Conservation (phyloP, 1,140 invertebrate genomes). For the Drosophila pseudoananassae region DNA sequence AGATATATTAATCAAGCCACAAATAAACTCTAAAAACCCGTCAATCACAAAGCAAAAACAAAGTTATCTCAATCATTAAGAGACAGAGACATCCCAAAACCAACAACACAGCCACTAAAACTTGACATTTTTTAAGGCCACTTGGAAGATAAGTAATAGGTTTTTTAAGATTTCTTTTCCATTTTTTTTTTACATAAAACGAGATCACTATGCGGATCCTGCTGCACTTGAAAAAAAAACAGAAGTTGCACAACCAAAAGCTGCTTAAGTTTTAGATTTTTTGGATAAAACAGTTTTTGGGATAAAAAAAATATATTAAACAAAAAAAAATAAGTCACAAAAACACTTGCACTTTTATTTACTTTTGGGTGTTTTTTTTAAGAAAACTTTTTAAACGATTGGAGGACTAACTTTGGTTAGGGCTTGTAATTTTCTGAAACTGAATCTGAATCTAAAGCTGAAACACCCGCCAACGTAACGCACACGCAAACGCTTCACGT, state of each 20-base stretch:
- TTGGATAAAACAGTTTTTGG: background rate
- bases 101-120: background rate
- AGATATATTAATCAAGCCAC: background rate
- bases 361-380: background rate
- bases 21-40: background rate
- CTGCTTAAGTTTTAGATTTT: background rate
- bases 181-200: background rate
- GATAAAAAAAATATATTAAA: background rate
- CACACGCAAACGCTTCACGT: conserved; percentile 78
- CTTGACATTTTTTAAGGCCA: conserved; percentile 1
- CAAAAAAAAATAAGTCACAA: conserved; percentile 14
- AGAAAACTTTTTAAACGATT: background rate
- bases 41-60: too few relatives aligned
- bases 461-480: conserved; percentile 64
- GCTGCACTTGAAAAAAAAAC: background rate
- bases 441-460: conserved; percentile 2
- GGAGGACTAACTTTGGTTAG: background rate
- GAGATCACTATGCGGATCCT: conserved; percentile 7
- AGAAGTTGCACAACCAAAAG: conserved; percentile 14
- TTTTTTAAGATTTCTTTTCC: too few relatives aligned
- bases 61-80: background rate
- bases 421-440: too few relatives aligned
- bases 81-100: background rate
- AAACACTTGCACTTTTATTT: too few relatives aligned
- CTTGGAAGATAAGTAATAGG: background rate